A percentile compares a stretch with the other conserved stretches of the same genome.
phyloP scores from a whole-genome alignment of 2,113 vertebrate genomes.

The Pollachius pollachius region DNA sequence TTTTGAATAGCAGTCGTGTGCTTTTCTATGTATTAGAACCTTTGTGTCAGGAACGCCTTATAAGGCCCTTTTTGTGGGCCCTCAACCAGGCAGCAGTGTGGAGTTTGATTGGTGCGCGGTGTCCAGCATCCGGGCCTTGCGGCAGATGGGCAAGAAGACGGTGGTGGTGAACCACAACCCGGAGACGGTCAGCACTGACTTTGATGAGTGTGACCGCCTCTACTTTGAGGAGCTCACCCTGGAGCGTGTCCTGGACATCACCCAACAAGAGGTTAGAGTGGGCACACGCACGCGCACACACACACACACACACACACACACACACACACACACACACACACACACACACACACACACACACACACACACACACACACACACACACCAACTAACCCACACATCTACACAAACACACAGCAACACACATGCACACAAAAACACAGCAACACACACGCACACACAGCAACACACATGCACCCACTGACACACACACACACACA shows the following conservation, averaged over 20 bases:
- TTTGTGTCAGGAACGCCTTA: too few relatives aligned
- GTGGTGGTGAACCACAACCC: constrained; percentile 97
- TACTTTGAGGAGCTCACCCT: constrained; percentile 96
- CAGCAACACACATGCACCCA: too few relatives aligned
- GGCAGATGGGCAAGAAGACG: constrained; percentile 85
- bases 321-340: neutral
- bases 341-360: too few relatives aligned
- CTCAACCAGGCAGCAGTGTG: constrained; percentile 87
- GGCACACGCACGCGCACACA: neutral
- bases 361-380: too few relatives aligned
- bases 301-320: constrained; percentile 6
- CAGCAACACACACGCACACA: too few relatives aligned
- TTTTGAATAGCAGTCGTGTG: too few relatives aligned
- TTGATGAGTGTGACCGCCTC: constrained; percentile 95
- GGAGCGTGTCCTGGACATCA: constrained; percentile 94
- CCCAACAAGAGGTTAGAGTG: constrained; percentile 84
- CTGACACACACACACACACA: too few relatives aligned
- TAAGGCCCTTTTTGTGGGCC: too few relatives aligned
- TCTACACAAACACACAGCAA: too few relatives aligned
- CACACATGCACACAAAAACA: too few relatives aligned
- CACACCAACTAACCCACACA: too few relatives aligned
- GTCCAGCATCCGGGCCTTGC: constrained; percentile 87
- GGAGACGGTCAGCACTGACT: constrained; percentile 96
- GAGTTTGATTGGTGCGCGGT: constrained; percentile 98
- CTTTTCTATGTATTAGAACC: too few relatives aligned